Conservation (phyloP, 2,888 invertebrate genomes). For the Eupelmus urozonus region DNA sequence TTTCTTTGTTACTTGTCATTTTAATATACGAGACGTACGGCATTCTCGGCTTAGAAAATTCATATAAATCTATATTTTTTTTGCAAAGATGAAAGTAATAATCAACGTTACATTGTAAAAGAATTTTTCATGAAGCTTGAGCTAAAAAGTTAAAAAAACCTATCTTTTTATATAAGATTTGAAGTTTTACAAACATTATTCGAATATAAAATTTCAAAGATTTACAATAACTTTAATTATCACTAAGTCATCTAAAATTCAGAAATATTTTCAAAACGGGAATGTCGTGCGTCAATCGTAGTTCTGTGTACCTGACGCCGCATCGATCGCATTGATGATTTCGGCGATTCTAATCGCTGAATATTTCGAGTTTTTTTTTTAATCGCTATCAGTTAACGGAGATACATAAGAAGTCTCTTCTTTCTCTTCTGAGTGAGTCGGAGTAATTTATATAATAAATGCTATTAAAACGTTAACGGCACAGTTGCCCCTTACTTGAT, state of each 20-base stretch:
- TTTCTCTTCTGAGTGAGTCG: slow-evolving; percentile 1
- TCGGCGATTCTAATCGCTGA: slow-evolving; percentile 60
- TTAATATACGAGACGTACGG: slow-evolving; percentile 47
- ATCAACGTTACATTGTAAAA: slow-evolving; percentile 42
- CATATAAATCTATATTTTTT: background rate
- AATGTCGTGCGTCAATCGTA: slow-evolving; percentile 64
- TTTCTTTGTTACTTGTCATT: slow-evolving; percentile 61
- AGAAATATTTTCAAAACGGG: slow-evolving; percentile 27
- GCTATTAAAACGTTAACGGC: slow-evolving; percentile 58
- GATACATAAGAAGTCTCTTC: slow-evolving; percentile 29
- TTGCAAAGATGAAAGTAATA: background rate
- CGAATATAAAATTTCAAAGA: no score
- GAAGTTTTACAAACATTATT: background rate
- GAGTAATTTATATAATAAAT: background rate
- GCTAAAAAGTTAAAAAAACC: background rate
- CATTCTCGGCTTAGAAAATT: slow-evolving; percentile 36
- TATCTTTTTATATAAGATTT: no score
- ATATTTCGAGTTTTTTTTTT: slow-evolving; percentile 16
- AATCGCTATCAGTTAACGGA: background rate
- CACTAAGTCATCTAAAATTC: no score
- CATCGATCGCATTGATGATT: slow-evolving; percentile 63
- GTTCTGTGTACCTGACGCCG: slow-evolving; percentile 72
- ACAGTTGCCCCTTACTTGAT: slow-evolving; percentile 63
- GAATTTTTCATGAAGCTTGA: slow-evolving; percentile 17
- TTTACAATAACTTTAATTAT: no score